A percentile compares a stretch with the other conserved stretches of the same genome.
Evolutionary conservation across 2,797 vertebrate species (phyloP).

Genomic region (Cossypha caffra): DNA sequence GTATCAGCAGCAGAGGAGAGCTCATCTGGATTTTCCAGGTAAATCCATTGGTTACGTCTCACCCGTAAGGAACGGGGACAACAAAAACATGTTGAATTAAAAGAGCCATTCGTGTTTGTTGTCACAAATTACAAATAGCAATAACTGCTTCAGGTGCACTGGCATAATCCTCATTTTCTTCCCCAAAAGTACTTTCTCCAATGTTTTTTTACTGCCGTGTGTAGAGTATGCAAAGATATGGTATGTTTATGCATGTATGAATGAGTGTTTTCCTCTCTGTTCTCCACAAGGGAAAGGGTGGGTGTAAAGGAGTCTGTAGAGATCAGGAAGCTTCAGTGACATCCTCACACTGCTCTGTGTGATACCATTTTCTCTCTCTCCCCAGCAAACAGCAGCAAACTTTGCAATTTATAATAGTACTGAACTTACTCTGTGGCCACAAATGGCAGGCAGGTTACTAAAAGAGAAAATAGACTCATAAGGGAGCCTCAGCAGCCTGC

Average conservation of each 20-base stretch:
- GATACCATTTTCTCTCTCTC: background rate
- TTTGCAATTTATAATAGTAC: background rate
- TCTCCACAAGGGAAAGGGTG: background rate
- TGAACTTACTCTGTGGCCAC: background rate
- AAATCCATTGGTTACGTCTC: background rate
- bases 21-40: conserved; percentile 11
- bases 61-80: rapidly evolving
- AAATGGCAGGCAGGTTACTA: background rate
- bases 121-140: background rate
- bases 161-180: background rate
- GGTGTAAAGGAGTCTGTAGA: background rate
- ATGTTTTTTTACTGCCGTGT: background rate
- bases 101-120: background rate
- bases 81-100: background rate
- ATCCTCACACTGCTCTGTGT: background rate
- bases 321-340: background rate
- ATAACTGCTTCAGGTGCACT: background rate
- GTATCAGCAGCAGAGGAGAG: background rate
- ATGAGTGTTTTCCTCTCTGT: background rate
- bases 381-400: background rate
- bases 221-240: background rate
- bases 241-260: background rate
- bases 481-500: background rate
- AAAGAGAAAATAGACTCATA: background rate
- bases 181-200: background rate